Evolutionary conservation across 2,888 invertebrate species (phyloP), one percentile per base, ranked within the genome.

Genomic region (Melinopterus prodromus): DNA sequence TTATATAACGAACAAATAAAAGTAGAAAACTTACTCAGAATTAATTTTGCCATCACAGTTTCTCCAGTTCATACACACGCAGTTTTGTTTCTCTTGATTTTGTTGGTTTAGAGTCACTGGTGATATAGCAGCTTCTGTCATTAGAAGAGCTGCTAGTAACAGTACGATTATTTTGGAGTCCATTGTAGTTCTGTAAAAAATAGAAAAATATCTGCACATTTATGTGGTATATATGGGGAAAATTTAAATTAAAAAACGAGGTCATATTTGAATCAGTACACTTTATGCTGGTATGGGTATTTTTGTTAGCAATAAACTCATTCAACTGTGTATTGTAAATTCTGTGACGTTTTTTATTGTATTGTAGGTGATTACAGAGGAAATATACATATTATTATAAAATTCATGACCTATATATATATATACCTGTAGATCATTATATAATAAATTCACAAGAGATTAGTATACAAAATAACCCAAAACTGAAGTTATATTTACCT

Each of bases 51-150:
- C 87, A 15, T 84, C 79, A 79, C 88, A 88, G 69, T 77, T 77
- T 26, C 85, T 84, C 85, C 86, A 85, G 77, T 86, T 86, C 85
- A 86, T 87, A 80, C 88, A 88, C 53, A 81, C 81, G 81, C 88
- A 88, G 37, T 74, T 74, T 26, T 35, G 26, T n/a, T 35, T 37
- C 3, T 37, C 26, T 74, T 74, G 26, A 26, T 74, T 71, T 16
- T 71, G 26, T 71, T 71, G 53, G 53, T 3, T 3, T 53, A 53
- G 2, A 53, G 72, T 6, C 76, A 26, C 35, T 35, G 71, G 79
- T 2, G 37, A 6, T 6, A 79, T 37, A 7, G 79, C 70, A 4
- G 72, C 72, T 6, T 80, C 80, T 7, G 69, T 36, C 16, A 69
- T 72, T 9, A 80, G 35, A 6, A 80, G 16, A 26, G 16, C 70